Percentiles rank a stretch among this genome's conserved stretches.
Conservation (phyloP, 2,113 vertebrate species). For the Eleginops maclovinus region DNA sequence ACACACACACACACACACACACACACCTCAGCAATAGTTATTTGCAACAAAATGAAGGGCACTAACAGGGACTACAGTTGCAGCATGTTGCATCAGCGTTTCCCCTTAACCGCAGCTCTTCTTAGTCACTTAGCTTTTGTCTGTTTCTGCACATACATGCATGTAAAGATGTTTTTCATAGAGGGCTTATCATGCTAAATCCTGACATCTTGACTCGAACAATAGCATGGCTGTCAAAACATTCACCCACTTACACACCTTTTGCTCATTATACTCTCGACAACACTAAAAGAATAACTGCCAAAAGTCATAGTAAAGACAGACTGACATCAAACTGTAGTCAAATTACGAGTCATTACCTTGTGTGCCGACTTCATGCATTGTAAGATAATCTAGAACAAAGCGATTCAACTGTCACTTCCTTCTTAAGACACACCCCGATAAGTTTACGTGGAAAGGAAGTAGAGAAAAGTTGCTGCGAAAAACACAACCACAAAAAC, state of each 20-base stretch:
- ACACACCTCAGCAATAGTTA: background rate
- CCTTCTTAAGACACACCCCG: slow-evolving; percentile 62
- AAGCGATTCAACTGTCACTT: slow-evolving; percentile 59
- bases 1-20: background rate
- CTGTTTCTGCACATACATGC: slow-evolving; percentile 13
- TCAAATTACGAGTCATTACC: slow-evolving; percentile 33
- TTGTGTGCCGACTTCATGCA: slow-evolving; percentile 48
- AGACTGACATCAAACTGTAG: background rate
- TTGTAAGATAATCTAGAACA: slow-evolving; percentile 37
- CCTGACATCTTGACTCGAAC: slow-evolving; percentile 3
- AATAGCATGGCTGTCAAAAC: background rate
- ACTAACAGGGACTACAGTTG: slow-evolving; percentile 34
- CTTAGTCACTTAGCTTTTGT: slow-evolving; percentile 5
- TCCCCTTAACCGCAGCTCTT: slow-evolving; percentile 41
- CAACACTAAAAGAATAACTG: background rate
- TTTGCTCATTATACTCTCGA: background rate
- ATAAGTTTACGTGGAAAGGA: slow-evolving; percentile 64
- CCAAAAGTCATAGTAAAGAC: background rate
- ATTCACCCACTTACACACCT: background rate
- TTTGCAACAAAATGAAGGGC: background rate
- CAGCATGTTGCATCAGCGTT: slow-evolving; percentile 72
- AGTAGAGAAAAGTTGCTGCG: slow-evolving; percentile 43
- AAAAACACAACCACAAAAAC: slow-evolving; percentile 54
- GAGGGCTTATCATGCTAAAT: background rate
- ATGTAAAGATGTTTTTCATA: background rate